Base-by-base conservation (phyloP, 35 echinoderm and acorn worm species). In the Heliocidaris erythrogramma region DNA sequence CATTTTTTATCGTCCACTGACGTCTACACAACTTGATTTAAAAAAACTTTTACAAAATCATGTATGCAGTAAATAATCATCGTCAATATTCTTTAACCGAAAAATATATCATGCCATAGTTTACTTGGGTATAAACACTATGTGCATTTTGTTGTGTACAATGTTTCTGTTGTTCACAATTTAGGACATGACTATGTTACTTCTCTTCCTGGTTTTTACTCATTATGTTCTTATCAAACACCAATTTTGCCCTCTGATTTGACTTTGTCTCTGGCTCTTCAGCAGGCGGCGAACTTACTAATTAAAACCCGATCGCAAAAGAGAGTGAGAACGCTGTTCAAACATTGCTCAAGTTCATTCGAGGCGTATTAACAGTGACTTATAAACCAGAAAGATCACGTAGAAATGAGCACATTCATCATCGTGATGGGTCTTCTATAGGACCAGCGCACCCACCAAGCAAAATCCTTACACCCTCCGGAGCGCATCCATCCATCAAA, bases 281-380 rank as follows among this genome's bases (percentile, higher is more conserved):
- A 24, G 21, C 65, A n/a, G 65, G 27, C 65, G 65, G 27, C 65
- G n/a, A 78, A 78, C 65, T 17, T n/a, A 18, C 65, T 78, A 78
- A 78, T 78, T 78, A 78, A 78, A 78, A 78, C 27, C 14, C 52
- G 14, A 56, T 56, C 5, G 52, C 65, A 78, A 78, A 78, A 21
- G 65, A 78, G 65, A 78, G 18, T 78, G 65, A 7, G 65, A 78
- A 78, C 65, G n/a, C 65, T 78, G 65, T 78, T 78, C 21, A 78
- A 78, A 78, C 65, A 78, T 27, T 78, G 65, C 65, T 78, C 65
- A 78, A 78, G 65, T 27, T 78, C 65, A 78, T 78, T n/a, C 65
- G 27, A 78, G 18, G 65, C 65, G 65, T 78, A 78, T 78, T 78
- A 71, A 71, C 17, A 71, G 61, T 71, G 61, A 71, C 61, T 71